Conservation (phyloP, 37 sponge, comb jelly and placozoan genomes). For the Agelas oroides region DNA sequence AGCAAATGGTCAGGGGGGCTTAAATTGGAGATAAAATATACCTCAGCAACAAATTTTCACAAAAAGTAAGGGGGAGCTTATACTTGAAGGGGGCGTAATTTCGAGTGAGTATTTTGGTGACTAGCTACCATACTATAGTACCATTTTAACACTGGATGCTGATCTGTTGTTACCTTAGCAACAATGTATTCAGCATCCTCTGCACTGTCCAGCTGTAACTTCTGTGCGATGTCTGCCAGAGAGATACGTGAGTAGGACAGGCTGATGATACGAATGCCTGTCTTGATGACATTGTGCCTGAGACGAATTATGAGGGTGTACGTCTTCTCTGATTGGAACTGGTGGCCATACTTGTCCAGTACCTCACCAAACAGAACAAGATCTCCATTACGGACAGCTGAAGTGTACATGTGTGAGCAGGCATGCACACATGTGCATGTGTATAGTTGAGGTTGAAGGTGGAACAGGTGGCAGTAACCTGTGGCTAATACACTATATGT, state of each 20-base stretch:
- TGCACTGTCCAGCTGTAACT: conserved; percentile 89
- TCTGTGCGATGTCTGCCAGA: conserved; percentile 89
- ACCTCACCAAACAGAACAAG: conserved; percentile 80
- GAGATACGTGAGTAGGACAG: conserved; percentile 93
- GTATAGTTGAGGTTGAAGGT: too few species aligned
- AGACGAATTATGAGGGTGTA: conserved; percentile 90
- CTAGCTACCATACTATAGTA: too few species aligned
- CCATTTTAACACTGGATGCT: too few species aligned
- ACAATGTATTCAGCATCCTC: conserved; percentile 98
- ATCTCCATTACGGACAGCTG: conserved; percentile 94
- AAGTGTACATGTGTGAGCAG: too few species aligned
- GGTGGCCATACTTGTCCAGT: conserved; percentile 58
- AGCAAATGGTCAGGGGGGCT: too few species aligned
- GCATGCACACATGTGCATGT: too few species aligned
- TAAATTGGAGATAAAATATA: too few species aligned
- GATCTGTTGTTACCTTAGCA: conserved; percentile 91
- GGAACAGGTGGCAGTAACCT: background rate
- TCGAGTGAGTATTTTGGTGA: too few species aligned
- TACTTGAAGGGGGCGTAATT: too few species aligned
- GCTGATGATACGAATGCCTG: conserved; percentile 87
- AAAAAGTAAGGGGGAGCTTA: too few species aligned
- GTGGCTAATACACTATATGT: background rate
- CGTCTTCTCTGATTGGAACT: conserved; percentile 89
- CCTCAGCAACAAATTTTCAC: too few species aligned
- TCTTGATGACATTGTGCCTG: conserved; percentile 98